These are phyloP conservation scores for Drosophila virilis DNA, from an alignment of 1,140 invertebrate genomes.

Conservation along the genomic window DNA sequence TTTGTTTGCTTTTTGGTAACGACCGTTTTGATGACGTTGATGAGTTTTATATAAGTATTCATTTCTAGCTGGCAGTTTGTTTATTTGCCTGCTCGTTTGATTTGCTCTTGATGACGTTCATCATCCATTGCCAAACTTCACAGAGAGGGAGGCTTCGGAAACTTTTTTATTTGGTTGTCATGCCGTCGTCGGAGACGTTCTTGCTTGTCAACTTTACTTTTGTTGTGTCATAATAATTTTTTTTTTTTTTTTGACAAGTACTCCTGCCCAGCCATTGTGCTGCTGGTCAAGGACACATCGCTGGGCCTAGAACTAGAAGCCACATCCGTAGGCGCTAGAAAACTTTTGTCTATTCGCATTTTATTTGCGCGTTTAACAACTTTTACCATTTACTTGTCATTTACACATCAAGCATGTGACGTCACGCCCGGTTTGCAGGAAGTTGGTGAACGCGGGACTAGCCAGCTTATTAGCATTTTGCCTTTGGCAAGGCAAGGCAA, in stretches of 20 bases:
- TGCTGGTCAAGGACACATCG: constrained; percentile 20
- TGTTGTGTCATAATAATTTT: constrained; percentile 19
- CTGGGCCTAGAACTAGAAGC: constrained; percentile 6
- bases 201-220: constrained; percentile 57
- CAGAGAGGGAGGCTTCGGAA: not conserved
- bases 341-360: constrained; percentile 20
- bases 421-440: constrained; percentile 29
- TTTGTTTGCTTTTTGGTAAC: constrained; percentile 46
- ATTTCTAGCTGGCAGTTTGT: constrained; percentile 50
- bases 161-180: constrained; percentile 52
- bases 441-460: constrained; percentile 17
- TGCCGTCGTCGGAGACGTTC: constrained; percentile 30
- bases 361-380: constrained; percentile 39
- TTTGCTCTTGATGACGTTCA: constrained; percentile 66
- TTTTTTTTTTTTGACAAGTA: constrained; percentile 45
- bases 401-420: constrained; percentile 41
- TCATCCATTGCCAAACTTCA: constrained; percentile 58
- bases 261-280: not conserved
- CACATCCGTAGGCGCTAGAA: constrained; percentile 25
- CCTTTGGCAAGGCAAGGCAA: not conserved
- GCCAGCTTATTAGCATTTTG: constrained; percentile 39
- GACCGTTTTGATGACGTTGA: constrained; percentile 71
- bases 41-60: constrained; percentile 68
- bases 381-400: constrained; percentile 38
- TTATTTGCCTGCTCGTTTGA: constrained; percentile 62